phyloP scores from a whole-genome alignment of 2,888 invertebrate species.

The Cephus pulcher region DNA sequence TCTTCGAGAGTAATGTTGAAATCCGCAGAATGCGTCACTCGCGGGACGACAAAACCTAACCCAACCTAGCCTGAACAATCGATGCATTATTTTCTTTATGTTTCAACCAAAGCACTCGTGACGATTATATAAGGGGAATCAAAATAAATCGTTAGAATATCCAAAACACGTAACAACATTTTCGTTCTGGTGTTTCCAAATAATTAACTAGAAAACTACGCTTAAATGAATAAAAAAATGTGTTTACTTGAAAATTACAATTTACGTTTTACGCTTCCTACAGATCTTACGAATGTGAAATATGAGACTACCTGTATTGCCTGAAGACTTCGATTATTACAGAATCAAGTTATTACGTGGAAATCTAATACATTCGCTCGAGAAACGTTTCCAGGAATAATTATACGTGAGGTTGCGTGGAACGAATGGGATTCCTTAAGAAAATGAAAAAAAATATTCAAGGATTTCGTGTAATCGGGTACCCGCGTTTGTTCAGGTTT shows the following conservation, averaged over 20 bases:
- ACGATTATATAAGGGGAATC: too few relatives aligned
- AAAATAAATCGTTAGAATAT: too few relatives aligned
- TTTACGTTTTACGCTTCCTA: neutral
- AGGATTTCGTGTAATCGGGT: neutral
- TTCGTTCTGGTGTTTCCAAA: neutral
- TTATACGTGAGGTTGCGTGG: neutral
- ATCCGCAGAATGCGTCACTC: neutral
- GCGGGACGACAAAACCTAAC: neutral
- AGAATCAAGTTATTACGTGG: neutral
- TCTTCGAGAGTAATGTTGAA: neutral
- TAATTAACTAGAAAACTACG: neutral
- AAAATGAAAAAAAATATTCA: neutral
- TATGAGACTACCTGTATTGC: neutral
- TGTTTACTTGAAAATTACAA: neutral
- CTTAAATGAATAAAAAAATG: neutral
- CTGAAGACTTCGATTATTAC: neutral
- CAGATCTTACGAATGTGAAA: neutral
- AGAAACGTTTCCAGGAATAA: neutral
- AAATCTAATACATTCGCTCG: neutral
- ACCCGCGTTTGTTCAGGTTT: neutral
- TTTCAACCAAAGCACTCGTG: too few relatives aligned
- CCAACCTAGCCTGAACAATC: too few relatives aligned
- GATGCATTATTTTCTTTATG: too few relatives aligned
- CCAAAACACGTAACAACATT: neutral
- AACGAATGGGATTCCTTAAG: neutral